Evolutionary conservation across 2,797 vertebrate genomes (phyloP), one percentile per base, ranked within the genome.

Genomic region (Hydrophis major): DNA sequence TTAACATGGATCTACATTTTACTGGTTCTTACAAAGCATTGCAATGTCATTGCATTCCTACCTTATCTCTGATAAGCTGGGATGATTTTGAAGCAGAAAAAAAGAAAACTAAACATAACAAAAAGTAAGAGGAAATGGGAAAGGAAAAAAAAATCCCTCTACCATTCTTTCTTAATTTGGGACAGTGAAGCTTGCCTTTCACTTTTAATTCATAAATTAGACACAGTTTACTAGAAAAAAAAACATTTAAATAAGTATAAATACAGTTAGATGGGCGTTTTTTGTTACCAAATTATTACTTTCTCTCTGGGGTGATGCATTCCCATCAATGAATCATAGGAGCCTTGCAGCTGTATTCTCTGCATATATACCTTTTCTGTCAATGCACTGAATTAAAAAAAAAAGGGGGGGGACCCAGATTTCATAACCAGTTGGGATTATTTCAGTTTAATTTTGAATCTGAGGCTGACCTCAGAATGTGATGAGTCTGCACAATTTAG

Each of bases 341-440:
- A 57, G 28, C 59, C n/a, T 78, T 89, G 42, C 87, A 92, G 87
- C 91, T 92, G 66, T 74, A 28, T 59, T n/a, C 37, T 59, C 22
- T 14, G 32, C 55, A 20, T 57, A 47, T 78, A 42, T 42, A 42
- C 42, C 87, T 69, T 89, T 83, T 89, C 66, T 87, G 27, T 56
- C 87, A 60, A 27, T 18, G 16, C 55, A 20, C 56, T n/a, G 55
- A 22, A 42, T 25, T 11, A 55, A 12, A 42, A 63, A 63, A 37
- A 22, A 60, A 60, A 20, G 6, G 6, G 7, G 3, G 42, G 5
- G 20, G 47, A 57, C 16, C 91, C 87, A 92, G 56, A 89, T 92
- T 92, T 92, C 91, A 32, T 88, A 92, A 92, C 37, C 63, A 60
- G 55, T 57, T 89, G 87, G 66, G 42, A 53, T 83, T 18, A 32